A percentile compares a stretch with the other conserved stretches of the same genome.
phyloP scores from a whole-genome alignment of 2,888 invertebrate species.

The Brachynemurus nebulosus region DNA sequence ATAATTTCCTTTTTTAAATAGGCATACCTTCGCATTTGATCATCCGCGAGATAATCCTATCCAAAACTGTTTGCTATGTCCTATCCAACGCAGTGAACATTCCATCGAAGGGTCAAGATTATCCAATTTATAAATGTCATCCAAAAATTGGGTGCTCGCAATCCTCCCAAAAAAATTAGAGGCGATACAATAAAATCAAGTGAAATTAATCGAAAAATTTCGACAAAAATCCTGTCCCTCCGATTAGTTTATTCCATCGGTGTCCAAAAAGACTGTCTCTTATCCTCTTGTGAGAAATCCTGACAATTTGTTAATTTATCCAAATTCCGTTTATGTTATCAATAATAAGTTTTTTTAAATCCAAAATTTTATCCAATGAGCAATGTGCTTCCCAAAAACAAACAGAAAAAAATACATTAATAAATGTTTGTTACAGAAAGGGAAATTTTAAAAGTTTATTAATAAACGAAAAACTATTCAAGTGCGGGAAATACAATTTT shows the following conservation, averaged over 20 bases:
- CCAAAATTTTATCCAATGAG: conserved; percentile 7
- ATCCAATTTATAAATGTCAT: no score
- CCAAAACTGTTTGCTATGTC: conserved; percentile 5
- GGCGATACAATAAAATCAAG: no score
- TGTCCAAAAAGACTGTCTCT: conserved; percentile 7
- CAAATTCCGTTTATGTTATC: conserved; percentile 6
- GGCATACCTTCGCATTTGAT: conserved; percentile 4
- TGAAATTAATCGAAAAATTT: no score
- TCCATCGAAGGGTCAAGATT: conserved; percentile 12
- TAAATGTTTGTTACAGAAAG: background rate
- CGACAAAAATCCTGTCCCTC: conserved; percentile 10
- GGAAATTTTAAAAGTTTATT: background rate
- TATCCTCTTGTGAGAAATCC: conserved; percentile 5
- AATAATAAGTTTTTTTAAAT: conserved; percentile 4
- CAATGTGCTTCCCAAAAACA: conserved; percentile 6
- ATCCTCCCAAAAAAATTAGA: no score
- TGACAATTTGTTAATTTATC: conserved; percentile 3
- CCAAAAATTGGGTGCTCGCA: no score
- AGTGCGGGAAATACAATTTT: no score
- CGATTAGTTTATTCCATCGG: conserved; percentile 9
- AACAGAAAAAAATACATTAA: conserved; percentile 7
- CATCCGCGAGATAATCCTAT: conserved; percentile 4
- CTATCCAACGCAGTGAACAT: conserved; percentile 8
- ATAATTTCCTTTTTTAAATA: background rate
- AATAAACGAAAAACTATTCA: background rate